phyloP scores from a whole-genome alignment of 2,888 invertebrate species.

The Crocallis elinguaria region DNA sequence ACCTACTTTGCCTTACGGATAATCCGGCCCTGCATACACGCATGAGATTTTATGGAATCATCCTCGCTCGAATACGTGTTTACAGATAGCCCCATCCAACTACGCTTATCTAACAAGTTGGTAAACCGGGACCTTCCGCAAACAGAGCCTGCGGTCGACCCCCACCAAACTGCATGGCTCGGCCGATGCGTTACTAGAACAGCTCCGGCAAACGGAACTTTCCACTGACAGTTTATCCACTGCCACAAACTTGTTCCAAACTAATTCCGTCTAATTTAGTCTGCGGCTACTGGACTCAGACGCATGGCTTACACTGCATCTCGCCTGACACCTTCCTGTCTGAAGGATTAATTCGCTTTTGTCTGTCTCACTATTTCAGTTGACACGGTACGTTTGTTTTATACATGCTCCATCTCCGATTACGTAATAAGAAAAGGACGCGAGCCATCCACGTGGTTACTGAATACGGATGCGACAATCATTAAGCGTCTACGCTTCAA shows the following conservation, averaged over 20 bases:
- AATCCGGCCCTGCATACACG: no score
- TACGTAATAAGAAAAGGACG: slow-evolving; percentile 4
- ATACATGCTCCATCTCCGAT: slow-evolving; percentile 30
- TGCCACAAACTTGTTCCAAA: slow-evolving; percentile 57
- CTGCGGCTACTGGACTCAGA: slow-evolving; percentile 47
- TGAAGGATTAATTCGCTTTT: slow-evolving; percentile 62
- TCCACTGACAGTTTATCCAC: slow-evolving; percentile 57
- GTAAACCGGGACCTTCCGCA: slow-evolving; percentile 41
- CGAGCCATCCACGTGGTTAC: slow-evolving; percentile 5
- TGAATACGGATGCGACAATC: slow-evolving; percentile 8
- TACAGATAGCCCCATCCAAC: slow-evolving; percentile 32
- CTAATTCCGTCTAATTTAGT: slow-evolving; percentile 68
- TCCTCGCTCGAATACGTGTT: slow-evolving; percentile 15
- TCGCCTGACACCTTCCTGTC: slow-evolving; percentile 54
- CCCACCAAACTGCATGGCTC: slow-evolving; percentile 32
- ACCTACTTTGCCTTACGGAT: no score
- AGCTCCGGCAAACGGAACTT: slow-evolving; percentile 43
- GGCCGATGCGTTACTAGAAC: slow-evolving; percentile 41
- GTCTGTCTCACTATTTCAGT: slow-evolving; percentile 47
- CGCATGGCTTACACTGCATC: slow-evolving; percentile 50
- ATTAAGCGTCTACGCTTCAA: slow-evolving; percentile 5
- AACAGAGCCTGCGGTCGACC: slow-evolving; percentile 43
- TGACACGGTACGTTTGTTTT: slow-evolving; percentile 43
- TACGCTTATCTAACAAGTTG: slow-evolving; percentile 42
- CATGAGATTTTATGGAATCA: slow-evolving; percentile 2